Percentiles rank a stretch among this genome's conserved stretches.
phyloP scores from a whole-genome alignment of 1,140 invertebrate genomes.

The Caenorhabditis tropicalis region DNA sequence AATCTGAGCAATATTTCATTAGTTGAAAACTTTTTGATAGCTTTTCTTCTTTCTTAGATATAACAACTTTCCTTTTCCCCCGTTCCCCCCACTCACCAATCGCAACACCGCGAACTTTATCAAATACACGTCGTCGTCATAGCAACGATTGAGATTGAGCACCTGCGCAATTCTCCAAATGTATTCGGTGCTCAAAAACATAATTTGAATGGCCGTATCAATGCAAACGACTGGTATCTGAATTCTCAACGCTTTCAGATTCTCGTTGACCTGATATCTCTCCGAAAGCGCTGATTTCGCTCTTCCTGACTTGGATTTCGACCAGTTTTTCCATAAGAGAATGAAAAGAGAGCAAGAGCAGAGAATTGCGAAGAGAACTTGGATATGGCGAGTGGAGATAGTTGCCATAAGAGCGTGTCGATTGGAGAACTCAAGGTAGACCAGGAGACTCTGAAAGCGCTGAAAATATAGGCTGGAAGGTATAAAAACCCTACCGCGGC shows the following conservation, averaged over 20 bases:
- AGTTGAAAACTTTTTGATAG: no score
- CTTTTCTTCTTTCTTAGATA: no score
- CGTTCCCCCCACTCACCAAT: slow-evolving; percentile 20
- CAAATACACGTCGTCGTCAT: background rate
- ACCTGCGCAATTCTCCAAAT: background rate
- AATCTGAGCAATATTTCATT: no score
- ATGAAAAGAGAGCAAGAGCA: background rate
- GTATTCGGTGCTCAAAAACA: background rate
- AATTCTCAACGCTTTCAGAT: background rate
- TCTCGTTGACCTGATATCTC: slow-evolving; percentile 25
- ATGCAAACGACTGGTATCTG: background rate
- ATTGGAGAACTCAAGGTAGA: background rate
- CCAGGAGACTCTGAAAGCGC: background rate
- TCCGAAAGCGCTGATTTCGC: background rate
- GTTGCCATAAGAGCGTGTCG: background rate
- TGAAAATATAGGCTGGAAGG: no score
- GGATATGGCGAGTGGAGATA: background rate
- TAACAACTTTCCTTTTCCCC: no score
- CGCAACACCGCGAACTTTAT: background rate
- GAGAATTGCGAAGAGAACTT: background rate
- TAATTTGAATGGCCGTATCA: background rate
- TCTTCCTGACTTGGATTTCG: background rate
- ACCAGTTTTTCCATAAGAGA: background rate
- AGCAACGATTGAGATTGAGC: slow-evolving; percentile 24
- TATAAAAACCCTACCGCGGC: background rate